phyloP scores from a whole-genome alignment of 2,888 invertebrate genomes.

The Nipponacmea schrenckii region DNA sequence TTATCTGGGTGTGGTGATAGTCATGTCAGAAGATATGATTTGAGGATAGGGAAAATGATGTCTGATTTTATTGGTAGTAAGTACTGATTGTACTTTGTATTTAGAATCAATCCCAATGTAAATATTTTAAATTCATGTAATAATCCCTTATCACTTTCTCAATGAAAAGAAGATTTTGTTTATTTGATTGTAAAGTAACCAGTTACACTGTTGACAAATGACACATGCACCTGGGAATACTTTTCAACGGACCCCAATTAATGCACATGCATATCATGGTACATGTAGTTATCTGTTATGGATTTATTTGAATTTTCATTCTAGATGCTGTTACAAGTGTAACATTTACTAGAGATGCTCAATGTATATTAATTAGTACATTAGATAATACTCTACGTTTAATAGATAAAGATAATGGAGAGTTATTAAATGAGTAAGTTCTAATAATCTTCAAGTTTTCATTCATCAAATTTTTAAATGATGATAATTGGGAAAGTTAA shows the following conservation, averaged over 20 bases:
- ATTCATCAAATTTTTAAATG: too few species aligned
- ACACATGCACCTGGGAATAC: too few species aligned
- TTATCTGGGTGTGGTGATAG: constrained; percentile 90
- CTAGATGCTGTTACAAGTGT: constrained; percentile 83
- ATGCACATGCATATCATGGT: too few species aligned
- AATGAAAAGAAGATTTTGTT: not conserved
- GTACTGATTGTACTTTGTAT: constrained; percentile 21
- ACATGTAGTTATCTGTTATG: too few species aligned
- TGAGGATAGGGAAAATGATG: constrained; percentile 84
- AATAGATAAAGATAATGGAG: constrained; percentile 87
- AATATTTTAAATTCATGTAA: too few species aligned
- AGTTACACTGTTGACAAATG: too few species aligned
- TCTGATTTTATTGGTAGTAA: constrained; percentile 86
- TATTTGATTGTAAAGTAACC: not conserved
- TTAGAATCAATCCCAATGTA: too few species aligned
- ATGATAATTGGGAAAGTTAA: too few species aligned
- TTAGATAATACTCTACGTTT: constrained; percentile 85
- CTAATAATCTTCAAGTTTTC: not conserved
- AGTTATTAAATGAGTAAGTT: constrained; percentile 66
- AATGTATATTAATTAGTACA: constrained; percentile 88
- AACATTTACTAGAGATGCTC: constrained; percentile 89
- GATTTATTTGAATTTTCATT: constrained; percentile 7
- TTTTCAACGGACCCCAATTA: too few species aligned
- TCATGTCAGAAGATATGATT: constrained; percentile 85
- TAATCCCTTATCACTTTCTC: too few species aligned